phyloP scores from a whole-genome alignment of 2,888 invertebrate genomes.

The Perdita meconis region DNA sequence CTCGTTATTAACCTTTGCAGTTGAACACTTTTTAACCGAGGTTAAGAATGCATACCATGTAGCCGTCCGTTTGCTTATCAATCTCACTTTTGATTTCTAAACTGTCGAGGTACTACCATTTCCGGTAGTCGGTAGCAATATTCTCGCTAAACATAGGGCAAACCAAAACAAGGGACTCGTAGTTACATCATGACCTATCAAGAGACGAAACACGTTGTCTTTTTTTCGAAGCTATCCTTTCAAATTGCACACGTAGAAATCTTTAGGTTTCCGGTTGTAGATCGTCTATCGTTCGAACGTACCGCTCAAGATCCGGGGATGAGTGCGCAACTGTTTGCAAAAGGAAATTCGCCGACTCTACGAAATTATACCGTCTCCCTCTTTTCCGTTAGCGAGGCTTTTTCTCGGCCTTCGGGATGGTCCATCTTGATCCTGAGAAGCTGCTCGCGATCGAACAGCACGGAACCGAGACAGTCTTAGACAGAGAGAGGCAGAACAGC shows the following conservation, averaged over 20 bases:
- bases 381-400: conserved; percentile 25
- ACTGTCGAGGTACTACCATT: too few species aligned
- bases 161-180: too few species aligned
- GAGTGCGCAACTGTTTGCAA: conserved; percentile 11
- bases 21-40: too few species aligned
- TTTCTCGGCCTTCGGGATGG: conserved; percentile 36
- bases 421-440: conserved; percentile 54
- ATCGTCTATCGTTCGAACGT: not conserved
- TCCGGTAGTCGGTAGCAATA: too few species aligned
- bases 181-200: too few species aligned
- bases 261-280: not conserved
- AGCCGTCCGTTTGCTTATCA: too few species aligned
- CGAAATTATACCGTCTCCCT: conserved; percentile 34
- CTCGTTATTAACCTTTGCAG: too few species aligned
- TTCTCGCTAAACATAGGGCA: too few species aligned
- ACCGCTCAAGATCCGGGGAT: conserved; percentile 13
- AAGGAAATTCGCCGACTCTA: conserved; percentile 21
- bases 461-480: conserved; percentile 59
- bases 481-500: conserved; percentile 69
- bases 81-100: too few species aligned
- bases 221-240: too few species aligned
- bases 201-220: too few species aligned
- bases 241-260: not conserved
- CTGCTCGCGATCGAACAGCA: conserved; percentile 34
- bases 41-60: too few species aligned